phyloP scores from a whole-genome alignment of 2,888 invertebrate genomes.

The Eristalis pertinax region DNA sequence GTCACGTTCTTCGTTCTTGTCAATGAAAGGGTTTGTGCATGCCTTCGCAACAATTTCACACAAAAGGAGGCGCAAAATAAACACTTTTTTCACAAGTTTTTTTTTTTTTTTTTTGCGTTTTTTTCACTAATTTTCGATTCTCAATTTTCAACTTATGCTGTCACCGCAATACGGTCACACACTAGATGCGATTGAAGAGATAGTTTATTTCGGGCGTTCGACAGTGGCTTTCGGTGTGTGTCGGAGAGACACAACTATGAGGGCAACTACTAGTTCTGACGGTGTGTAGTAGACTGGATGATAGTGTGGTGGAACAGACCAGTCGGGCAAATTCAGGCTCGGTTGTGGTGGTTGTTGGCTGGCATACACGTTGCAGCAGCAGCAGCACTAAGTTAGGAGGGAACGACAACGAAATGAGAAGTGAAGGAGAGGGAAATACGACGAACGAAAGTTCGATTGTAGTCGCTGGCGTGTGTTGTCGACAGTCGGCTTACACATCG shows the following conservation, averaged over 20 bases:
- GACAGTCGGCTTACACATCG: background rate
- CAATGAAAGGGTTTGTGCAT: constrained; percentile 50
- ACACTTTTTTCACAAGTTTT: constrained; percentile 34
- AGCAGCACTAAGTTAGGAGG: constrained; percentile 1
- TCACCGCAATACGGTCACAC: constrained; percentile 40
- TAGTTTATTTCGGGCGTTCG: constrained; percentile 24
- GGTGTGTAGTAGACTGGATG: constrained; percentile 66
- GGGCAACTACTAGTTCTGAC: constrained; percentile 68
- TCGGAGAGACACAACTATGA: background rate
- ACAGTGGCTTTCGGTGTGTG: constrained; percentile 16
- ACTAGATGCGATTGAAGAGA: constrained; percentile 26
- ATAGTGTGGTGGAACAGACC: constrained; percentile 51
- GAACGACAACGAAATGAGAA: constrained; percentile 42
- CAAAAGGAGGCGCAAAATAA: background rate
- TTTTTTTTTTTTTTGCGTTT: too few species aligned
- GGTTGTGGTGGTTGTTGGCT: constrained; percentile 39
- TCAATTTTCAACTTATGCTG: constrained; percentile 4
- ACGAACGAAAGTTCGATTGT: constrained; percentile 41
- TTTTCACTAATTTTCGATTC: background rate
- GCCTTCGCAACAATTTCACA: constrained; percentile 5
- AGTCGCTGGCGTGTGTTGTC: background rate
- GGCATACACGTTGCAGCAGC: background rate
- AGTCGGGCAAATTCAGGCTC: constrained; percentile 58
- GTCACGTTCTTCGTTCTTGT: constrained; percentile 46
- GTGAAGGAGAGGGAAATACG: constrained; percentile 10